Evolutionary conservation across 1,140 invertebrate genomes (phyloP), one percentile per base, ranked within the genome.

Genomic region (Drosophila athabasca): DNA sequence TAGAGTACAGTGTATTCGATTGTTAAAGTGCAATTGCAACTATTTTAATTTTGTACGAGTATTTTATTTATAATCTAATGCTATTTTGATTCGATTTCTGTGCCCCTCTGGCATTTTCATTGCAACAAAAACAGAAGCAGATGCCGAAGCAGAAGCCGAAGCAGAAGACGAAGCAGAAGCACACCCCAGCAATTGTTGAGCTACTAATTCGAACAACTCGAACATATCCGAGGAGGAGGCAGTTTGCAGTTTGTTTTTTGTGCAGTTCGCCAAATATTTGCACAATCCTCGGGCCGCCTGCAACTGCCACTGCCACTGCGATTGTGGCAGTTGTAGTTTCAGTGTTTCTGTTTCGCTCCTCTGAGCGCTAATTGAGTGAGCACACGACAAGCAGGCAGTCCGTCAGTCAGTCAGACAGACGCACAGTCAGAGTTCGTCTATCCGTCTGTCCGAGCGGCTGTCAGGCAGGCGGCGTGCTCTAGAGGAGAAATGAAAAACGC

Each of bases 401-500:
- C 6, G 35, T 67, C 44, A 31, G 69, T 1, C 45, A 35, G 49
- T 45, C 55, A 53, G 76, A n/a, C 62, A 61, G 77, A 4, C 48
- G 54, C 43, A 22, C 54, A 17, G 57, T 19, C 26, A 41, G 50
- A 49, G 55, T 22, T 61, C 59, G 72, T 31, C 50, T 43, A 45
- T 43, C 46, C 31, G 48, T 22, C 44, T 24, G 49, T 35, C 26
- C 49, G 49, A 54, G 22, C 41, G 66, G 15, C 67, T 69, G 67
- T 70, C 67, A 50, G 44, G 52, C 51, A 57, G 45, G 19, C 46
- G 48, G 69, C n/a, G 49, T 48, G 67, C 67, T 70, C 45, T 70
- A 85, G 82, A 88, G 82, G 82, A 87, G 82, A 87, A 87, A 87
- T 87, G 82, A 87, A 87, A 88, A 87, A 87, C 82, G 79, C 82